phyloP scores from a whole-genome alignment of 2,888 invertebrate species.

The Synergus laeviventris region DNA sequence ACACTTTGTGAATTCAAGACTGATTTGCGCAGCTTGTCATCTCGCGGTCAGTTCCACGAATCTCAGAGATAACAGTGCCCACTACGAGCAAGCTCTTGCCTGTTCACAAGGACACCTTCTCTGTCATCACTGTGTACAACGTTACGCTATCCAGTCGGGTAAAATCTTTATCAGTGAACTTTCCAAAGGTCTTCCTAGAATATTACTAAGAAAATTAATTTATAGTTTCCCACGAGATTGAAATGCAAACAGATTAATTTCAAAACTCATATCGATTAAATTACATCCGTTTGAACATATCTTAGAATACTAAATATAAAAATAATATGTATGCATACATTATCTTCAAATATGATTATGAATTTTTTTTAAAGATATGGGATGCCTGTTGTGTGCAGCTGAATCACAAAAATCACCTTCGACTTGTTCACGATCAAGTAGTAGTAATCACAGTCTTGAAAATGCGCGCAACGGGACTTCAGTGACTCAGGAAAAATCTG shows the following conservation, averaged over 20 bases:
- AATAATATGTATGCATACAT: conserved; percentile 11
- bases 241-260: too few relatives aligned
- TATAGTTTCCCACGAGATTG: too few relatives aligned
- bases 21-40: conserved; percentile 63
- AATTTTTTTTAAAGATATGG: conserved; percentile 54
- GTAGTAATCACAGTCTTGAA: conserved; percentile 44
- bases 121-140: conserved; percentile 66
- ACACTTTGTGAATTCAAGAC: conserved; percentile 39
- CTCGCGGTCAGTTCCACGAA: conserved; percentile 56
- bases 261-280: too few relatives aligned
- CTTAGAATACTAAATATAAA: too few relatives aligned
- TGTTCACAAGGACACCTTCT: conserved; percentile 64
- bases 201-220: background rate
- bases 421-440: conserved; percentile 57
- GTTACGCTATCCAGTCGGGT: conserved; percentile 65
- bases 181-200: background rate
- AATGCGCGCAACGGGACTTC: conserved; percentile 45
- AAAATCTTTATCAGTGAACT: conserved; percentile 32
- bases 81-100: conserved; percentile 57
- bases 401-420: conserved; percentile 58
- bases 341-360: conserved; percentile 23
- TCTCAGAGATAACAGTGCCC: conserved; percentile 48
- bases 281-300: too few relatives aligned
- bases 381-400: conserved; percentile 58
- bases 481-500: conserved; percentile 27